Base-by-base conservation (phyloP, 2,797 vertebrate species). In the Limosa lapponica region DNA sequence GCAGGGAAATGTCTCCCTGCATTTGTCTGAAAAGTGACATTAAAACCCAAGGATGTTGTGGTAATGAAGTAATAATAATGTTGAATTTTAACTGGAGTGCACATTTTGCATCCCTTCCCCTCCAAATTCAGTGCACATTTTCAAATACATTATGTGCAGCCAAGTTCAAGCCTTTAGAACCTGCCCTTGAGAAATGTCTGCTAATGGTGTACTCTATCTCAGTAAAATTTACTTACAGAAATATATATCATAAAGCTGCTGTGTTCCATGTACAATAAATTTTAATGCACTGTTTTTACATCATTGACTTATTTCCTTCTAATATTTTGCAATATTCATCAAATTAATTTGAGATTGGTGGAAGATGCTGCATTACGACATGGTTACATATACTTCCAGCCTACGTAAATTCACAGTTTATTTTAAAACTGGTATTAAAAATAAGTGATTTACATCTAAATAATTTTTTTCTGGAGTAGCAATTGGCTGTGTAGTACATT, bases 21-120 rank as follows among this genome's bases (percentile, higher is more conserved):
- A 84, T 96, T 83, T 91, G 32, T 86, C 70, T 90, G 73, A 75
- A 90, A 94, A 94, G 39, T 81, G 67, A 58, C 61, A 69, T 78
- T 66, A 74, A 94, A 89, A 83, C 36, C 27, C 58, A 86, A 89
- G 54, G 70, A 69, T 79, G 23, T 10, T 75, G 57, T 49, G 36
- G n/a, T 62, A 90, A 75, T 65, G 72, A 86, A 96, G 46, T 72
- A 78, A 92, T 88, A 61, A 89, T 83, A 69, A 88, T 48, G n/a
- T 7, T 86, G 69, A 51, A 48, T 93, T 95, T 93, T 88, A 88
- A 90, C 28, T 51, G 12, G 16, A 54, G 20, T n/a, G 19, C 32
- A 70, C 49, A 55, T 62, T 91, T 86, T 91, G 8, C 43, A 74
- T 83, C 36, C 14, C 61, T 78, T 80, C 57, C n/a, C 46, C 43